Evolutionary conservation across 92 coral and sea anemone species (phyloP), one percentile per base, ranked within the genome.

Genomic region (Pocillopora meandrina): DNA sequence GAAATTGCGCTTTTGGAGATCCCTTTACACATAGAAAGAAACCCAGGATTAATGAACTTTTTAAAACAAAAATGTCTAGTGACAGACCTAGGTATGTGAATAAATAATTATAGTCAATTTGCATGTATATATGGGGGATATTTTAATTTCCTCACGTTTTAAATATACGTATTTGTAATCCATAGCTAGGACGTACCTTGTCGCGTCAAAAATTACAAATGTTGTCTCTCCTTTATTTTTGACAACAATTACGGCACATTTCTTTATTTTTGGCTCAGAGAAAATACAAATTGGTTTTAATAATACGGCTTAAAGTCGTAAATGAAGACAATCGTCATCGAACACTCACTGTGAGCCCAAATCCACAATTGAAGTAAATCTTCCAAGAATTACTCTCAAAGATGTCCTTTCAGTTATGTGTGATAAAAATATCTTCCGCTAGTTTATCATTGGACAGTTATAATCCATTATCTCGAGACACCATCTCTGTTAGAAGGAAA

Each of bases 51-150:
- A 20, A 65, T 3, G 35, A 36, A 17, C 36, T 12, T 47, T 68
- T 7, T 64, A 14, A 47, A 10, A 78, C n/a, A 33, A 34, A 36
- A 13, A 62, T 77, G 35, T n/a, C 13, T 69, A 42, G n/a, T 11
- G 64, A 59, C 42, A 20, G 20, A 47, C 15, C 42, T 59, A 65
- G 61, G 36, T 19, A 9, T 19, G 60, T 21, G 69, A 78, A 65
- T 65, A 61, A 67, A 78, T 78, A 63, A 78, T 78, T 63, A 47
- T 5, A 16, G 72, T 0, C 15, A 49, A 47, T 78, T 78, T 36
- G 23, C 15, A 42, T 78, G 34, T 72, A 20, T 36, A 78, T 3
- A 42, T 42, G 0, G 52, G 61, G 13, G 20, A 8, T 42, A 5
- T 14, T 65, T 64, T 13, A 78, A 78, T 47, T 34, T 64, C 15